Evolutionary conservation across 2,888 invertebrate genomes (phyloP).

Genomic region (Pandemis cinnamomeana): DNA sequence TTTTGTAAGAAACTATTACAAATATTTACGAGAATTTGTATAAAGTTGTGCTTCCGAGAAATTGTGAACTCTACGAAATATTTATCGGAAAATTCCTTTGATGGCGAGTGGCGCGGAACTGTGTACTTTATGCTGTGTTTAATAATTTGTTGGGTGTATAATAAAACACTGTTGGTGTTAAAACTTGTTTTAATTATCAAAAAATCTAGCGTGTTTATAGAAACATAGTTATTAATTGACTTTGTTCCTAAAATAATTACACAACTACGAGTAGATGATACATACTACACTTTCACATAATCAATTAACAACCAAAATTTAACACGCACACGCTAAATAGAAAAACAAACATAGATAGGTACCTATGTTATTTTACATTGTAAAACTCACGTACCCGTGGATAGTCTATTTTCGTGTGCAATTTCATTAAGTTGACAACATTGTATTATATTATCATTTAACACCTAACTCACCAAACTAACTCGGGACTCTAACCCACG

Average conservation of each 20-base stretch:
- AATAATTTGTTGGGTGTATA: slow-evolving; percentile 8
- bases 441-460: neutral
- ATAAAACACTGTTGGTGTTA: neutral
- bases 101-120: neutral
- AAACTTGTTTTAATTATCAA: neutral
- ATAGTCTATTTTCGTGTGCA: neutral
- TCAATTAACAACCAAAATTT: no score
- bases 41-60: slow-evolving; percentile 11
- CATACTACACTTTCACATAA: no score
- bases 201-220: neutral
- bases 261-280: no score
- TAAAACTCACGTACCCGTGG: neutral
- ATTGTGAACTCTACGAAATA: slow-evolving; percentile 7
- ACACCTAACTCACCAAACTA: neutral
- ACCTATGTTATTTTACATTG: neutral
- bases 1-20: neutral
- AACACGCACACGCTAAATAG: no score
- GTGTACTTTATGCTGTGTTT: neutral
- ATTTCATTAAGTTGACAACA: neutral
- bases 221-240: no score
- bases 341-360: no score
- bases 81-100: slow-evolving; percentile 26
- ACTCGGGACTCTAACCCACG: no score
- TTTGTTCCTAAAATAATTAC: no score
- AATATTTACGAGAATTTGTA: neutral